Evolutionary conservation across 2,888 invertebrate species (phyloP).

Genomic region (Dorcus hopei): DNA sequence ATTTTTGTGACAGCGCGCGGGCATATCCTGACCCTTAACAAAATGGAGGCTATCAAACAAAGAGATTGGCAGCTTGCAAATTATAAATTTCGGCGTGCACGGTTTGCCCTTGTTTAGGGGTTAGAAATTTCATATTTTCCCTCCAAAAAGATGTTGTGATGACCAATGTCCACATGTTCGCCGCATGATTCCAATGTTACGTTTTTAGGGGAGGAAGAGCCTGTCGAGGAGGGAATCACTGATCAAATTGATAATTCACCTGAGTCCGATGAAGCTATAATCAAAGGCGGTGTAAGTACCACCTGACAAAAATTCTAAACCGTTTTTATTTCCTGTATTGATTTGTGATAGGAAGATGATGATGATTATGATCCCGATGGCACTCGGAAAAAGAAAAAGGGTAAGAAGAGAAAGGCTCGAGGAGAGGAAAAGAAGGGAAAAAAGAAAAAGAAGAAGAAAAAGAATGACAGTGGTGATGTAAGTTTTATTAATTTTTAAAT

Average conservation of each 20-base stretch:
- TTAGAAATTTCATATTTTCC: constrained; percentile 47
- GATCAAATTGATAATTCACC: constrained; percentile 67
- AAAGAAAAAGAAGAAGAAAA: constrained; percentile 92
- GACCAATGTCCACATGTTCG: constrained; percentile 45
- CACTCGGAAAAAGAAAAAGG: constrained; percentile 84
- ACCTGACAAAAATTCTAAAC: not conserved
- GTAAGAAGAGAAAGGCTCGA: constrained; percentile 88
- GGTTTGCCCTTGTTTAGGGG: constrained; percentile 33
- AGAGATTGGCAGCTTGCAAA: constrained; percentile 65
- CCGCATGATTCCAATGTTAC: constrained; percentile 25
- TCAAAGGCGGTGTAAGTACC: constrained; percentile 54
- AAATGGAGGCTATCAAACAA: constrained; percentile 77
- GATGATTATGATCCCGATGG: constrained; percentile 86
- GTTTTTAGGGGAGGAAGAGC: constrained; percentile 63
- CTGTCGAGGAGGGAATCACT: constrained; percentile 65
- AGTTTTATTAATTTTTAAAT: constrained; percentile 16
- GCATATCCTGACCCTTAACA: constrained; percentile 72
- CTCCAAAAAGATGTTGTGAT: constrained; percentile 29
- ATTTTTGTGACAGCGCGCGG: constrained; percentile 59
- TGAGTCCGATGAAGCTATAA: constrained; percentile 69
- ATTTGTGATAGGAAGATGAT: constrained; percentile 65
- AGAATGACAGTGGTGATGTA: constrained; percentile 86
- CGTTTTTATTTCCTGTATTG: not conserved
- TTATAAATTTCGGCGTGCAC: constrained; percentile 37
- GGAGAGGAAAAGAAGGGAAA: constrained; percentile 90